Percentiles rank a stretch among this genome's conserved stretches.
Evolutionary conservation across 2,797 vertebrate species (phyloP).

Genomic region (Hozukius guyotensis): DNA sequence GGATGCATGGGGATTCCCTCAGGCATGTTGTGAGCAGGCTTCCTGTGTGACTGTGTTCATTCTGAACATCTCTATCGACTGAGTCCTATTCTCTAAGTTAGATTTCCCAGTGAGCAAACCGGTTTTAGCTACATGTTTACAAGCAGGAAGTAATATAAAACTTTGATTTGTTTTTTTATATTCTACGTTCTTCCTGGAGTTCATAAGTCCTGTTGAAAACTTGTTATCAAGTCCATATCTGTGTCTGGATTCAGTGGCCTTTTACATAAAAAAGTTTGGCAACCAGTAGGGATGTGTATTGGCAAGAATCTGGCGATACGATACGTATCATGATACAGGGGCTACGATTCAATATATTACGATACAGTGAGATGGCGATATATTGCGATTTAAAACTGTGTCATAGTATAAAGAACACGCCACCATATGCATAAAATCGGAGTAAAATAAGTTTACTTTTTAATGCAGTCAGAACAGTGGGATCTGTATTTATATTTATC

Average conservation of each 20-base stretch:
- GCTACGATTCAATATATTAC: no score
- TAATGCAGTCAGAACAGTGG: no score
- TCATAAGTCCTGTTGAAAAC: neutral
- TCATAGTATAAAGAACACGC: no score
- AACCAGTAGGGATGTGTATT: neutral
- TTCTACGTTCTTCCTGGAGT: neutral
- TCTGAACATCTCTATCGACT: neutral
- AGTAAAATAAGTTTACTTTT: no score
- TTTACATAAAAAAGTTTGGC: neutral
- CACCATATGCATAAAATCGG: no score
- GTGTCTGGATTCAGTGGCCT: neutral
- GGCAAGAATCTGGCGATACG: no score
- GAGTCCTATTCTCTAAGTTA: neutral
- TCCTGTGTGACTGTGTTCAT: slow-evolving; percentile 35
- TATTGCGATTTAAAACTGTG: no score
- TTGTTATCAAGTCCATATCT: neutral
- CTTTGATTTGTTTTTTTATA: no score
- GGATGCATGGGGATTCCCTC: slow-evolving; percentile 70
- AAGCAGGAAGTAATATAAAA: neutral
- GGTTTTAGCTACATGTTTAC: neutral
- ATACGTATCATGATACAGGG: no score
- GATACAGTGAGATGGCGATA: no score
- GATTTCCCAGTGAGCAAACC: neutral
- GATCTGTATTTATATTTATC: no score
- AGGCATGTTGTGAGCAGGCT: slow-evolving; percentile 51